These are phyloP conservation scores for Leucophenga montana DNA, from an alignment of 2,888 invertebrate species.

Conservation along the genomic window DNA sequence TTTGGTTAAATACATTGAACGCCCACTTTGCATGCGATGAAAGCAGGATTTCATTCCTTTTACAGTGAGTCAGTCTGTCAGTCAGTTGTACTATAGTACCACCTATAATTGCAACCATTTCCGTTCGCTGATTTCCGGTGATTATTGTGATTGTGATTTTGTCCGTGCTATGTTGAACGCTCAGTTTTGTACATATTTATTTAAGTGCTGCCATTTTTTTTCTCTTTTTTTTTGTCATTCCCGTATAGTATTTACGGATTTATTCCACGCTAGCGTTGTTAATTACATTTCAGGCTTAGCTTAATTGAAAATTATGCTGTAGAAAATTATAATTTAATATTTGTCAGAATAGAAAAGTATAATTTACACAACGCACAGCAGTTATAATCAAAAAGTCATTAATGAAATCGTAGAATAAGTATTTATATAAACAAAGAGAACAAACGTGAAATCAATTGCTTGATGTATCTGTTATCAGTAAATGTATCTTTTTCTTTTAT, in stretches of 20 bases:
- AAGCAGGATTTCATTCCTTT: conserved; percentile 50
- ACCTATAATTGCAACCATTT: conserved; percentile 59
- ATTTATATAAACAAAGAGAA: not conserved
- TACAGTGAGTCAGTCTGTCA: conserved; percentile 49
- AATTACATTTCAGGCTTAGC: conserved; percentile 17
- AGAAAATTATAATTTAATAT: conserved; percentile 5
- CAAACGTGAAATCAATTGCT: not conserved
- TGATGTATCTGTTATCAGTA: not conserved
- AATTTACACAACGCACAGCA: not conserved
- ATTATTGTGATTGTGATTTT: conserved; percentile 49
- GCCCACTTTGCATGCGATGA: conserved; percentile 17
- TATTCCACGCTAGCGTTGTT: conserved; percentile 44
- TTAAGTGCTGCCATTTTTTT: conserved; percentile 25
- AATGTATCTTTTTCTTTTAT: not conserved
- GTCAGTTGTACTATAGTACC: conserved; percentile 49
- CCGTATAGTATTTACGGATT: not conserved
- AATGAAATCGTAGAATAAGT: not conserved
- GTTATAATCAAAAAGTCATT: conserved; percentile 14
- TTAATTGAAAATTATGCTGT: conserved; percentile 59
- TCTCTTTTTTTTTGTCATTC: not conserved
- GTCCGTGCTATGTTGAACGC: conserved; percentile 17
- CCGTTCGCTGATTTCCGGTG: conserved; percentile 64
- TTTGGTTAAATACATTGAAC: conserved; percentile 30
- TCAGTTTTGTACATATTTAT: not conserved
- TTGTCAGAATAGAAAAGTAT: not conserved